phyloP scores from a whole-genome alignment of 1,140 invertebrate genomes.

The Pteromalus puparum region DNA sequence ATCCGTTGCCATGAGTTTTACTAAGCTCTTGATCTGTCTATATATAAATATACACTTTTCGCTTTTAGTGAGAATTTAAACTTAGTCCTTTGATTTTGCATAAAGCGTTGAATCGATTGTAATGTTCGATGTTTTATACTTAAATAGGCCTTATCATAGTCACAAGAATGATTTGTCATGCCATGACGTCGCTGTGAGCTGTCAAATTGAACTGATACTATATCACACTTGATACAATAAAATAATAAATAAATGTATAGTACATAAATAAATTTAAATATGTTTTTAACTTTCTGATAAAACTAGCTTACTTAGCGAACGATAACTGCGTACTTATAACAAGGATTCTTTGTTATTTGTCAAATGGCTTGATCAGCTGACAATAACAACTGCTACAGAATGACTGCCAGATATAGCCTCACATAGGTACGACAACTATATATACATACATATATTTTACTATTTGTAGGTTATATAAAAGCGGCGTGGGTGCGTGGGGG shows the following conservation, averaged over 20 bases:
- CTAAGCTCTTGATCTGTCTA: neutral
- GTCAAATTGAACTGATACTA: neutral
- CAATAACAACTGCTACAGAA: no score
- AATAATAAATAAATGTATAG: neutral
- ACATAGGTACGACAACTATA: no score
- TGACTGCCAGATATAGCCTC: no score
- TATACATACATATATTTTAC: no score
- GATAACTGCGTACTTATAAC: no score
- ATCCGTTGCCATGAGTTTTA: neutral
- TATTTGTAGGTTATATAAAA: no score
- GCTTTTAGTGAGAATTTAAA: neutral
- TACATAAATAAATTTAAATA: neutral
- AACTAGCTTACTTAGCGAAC: no score
- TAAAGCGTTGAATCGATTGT: neutral
- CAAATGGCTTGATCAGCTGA: no score
- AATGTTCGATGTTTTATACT: neutral
- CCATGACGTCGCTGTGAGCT: neutral
- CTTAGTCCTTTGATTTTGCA: neutral
- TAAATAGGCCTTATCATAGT: neutral
- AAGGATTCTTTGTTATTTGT: no score
- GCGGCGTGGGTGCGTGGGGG: no score
- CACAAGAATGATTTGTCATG: neutral
- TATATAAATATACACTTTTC: neutral
- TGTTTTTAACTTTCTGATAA: neutral
- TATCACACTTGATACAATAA: neutral